A percentile compares a stretch with the other conserved stretches of the same genome.
Evolutionary conservation across 2,888 invertebrate species (phyloP).

Genomic region (Nephrotoma flavescens): DNA sequence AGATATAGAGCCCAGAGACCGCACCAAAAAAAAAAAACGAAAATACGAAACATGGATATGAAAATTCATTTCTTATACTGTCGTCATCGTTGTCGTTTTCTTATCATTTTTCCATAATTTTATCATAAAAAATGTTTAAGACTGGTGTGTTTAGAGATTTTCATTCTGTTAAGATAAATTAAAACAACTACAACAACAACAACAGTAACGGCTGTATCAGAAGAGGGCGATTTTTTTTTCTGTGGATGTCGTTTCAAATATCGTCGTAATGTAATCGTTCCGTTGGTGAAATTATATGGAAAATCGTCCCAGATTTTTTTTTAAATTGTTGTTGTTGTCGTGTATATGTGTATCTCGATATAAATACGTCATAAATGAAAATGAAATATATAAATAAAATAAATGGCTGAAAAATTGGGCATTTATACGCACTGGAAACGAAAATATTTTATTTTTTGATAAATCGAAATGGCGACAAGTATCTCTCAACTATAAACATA

Average conservation of each 20-base stretch:
- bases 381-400: not conserved
- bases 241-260: not conserved
- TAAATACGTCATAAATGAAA: not conserved
- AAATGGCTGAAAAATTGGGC: not conserved
- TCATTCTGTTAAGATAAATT: not conserved
- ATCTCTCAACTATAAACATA: not conserved
- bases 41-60: not conserved
- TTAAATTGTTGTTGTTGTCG: not conserved
- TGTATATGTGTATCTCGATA: not conserved
- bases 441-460: not conserved
- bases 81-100: not conserved
- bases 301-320: not conserved
- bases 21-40: not conserved
- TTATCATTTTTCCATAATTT: not conserved
- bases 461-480: not conserved
- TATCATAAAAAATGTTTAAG: not conserved
- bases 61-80: not conserved
- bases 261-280: not conserved
- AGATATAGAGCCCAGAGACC: not conserved
- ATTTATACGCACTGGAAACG: not conserved
- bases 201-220: not conserved
- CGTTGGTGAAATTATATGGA: not conserved
- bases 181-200: not conserved
- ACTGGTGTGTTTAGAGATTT: not conserved
- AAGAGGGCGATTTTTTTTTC: not conserved